Base-by-base conservation (phyloP, 1,140 invertebrate species). In the Apis florea region DNA sequence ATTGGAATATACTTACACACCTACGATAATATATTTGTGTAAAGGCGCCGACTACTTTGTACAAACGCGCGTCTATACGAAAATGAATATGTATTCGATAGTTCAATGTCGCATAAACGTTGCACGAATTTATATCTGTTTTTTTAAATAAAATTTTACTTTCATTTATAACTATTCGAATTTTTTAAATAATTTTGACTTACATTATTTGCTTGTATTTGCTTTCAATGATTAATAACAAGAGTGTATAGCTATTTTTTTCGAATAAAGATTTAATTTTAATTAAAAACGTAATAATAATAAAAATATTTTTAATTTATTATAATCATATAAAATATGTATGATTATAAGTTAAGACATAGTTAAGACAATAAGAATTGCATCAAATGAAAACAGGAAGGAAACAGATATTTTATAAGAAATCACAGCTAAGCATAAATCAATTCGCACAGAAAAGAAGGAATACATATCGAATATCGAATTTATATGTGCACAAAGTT, bases 391-490 rank as follows among this genome's bases (percentile, higher is more conserved):
- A 40, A 68, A 63, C 21, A 17, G 67, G 49, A 72, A 59, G 6
- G 10, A 10, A 19, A 31, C 15, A 10, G 12, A 51, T 63, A 63
- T 61, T 63, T 51, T 70, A 51, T 17, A 26, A n/a, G 63, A 26
- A 73, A 59, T 54, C 19, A n/a, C 51, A 40, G 40, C 31, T 26
- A 17, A 49, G 15, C 19, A 47, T 51, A 59, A 56, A 80, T 80
- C 72, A 53, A 80, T 26, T 59, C 31, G 17, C 8, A 1, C 47
- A n/a, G 53, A 5, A 40, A 74, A 66, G 49, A n/a, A 56, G 12
- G 61, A 49, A 56, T 72, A 63, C 70, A 70, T 80, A 56, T 64
- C 70, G 58, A 74, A 66, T 73, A 54, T 73, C 78, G 70, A 58
- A 74, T 80, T 80, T 80, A 80, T 61, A 56, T 74, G 61, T 63